Conservation (phyloP, 2,888 invertebrate species). For the Tigriopus californicus region DNA sequence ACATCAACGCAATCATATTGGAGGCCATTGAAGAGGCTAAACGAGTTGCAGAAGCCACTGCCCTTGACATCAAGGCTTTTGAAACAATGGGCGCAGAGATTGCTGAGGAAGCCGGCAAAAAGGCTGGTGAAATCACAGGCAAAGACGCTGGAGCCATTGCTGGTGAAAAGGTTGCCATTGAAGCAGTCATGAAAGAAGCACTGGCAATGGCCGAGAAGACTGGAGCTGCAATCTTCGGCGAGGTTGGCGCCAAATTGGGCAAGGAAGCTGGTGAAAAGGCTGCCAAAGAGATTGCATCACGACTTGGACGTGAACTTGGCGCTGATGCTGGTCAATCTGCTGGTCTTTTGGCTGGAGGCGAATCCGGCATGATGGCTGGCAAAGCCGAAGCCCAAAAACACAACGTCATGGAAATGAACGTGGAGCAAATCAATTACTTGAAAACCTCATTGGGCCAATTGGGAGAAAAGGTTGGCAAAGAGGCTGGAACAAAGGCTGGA, state of each 20-base stretch:
- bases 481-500: constrained; percentile 2
- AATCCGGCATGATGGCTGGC: not conserved
- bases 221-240: constrained; percentile 11
- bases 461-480: constrained; percentile 8
- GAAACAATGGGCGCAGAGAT: constrained; percentile 14
- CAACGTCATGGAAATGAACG: constrained; percentile 10
- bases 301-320: constrained; percentile 7
- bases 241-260: constrained; percentile 7
- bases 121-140: constrained; percentile 5
- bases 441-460: not conserved
- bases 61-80: constrained; percentile 11
- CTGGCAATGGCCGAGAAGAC: constrained; percentile 4
- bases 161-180: constrained; percentile 15
- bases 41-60: constrained; percentile 3
- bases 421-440: constrained; percentile 4
- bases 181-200: constrained; percentile 5
- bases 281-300: constrained; percentile 8
- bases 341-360: constrained; percentile 2
- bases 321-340: constrained; percentile 8
- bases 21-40: constrained; percentile 7
- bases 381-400: constrained; percentile 8
- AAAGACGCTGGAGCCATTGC: constrained; percentile 7
- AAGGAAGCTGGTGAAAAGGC: constrained; percentile 10
- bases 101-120: constrained; percentile 10
- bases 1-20: not conserved